A percentile compares a stretch with the other conserved stretches of the same genome.
These are phyloP conservation scores for Oncorhynchus tshawytscha DNA, from an alignment of 2,113 vertebrate genomes.

Conservation along the genomic window DNA sequence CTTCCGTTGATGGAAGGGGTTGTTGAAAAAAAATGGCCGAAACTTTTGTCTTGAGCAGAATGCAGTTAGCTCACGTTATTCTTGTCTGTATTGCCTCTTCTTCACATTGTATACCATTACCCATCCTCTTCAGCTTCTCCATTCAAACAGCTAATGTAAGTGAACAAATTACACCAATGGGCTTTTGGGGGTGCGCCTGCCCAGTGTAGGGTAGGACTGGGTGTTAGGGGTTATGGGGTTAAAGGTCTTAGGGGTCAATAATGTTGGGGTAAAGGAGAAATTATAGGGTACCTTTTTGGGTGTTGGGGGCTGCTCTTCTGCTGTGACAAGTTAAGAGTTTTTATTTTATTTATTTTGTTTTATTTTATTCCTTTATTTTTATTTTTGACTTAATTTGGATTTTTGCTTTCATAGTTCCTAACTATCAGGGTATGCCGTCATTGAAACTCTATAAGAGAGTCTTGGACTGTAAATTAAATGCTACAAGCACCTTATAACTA, in stretches of 20 bases:
- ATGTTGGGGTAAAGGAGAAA: constrained; percentile 18
- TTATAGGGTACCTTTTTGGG: constrained; percentile 22
- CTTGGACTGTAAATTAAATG: constrained; percentile 70
- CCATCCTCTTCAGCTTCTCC: constrained; percentile 80
- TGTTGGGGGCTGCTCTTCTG: constrained; percentile 42
- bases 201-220: constrained; percentile 3
- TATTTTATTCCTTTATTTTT: constrained; percentile 45
- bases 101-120: constrained; percentile 80
- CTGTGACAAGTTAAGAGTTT: constrained; percentile 53
- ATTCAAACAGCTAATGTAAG: constrained; percentile 82
- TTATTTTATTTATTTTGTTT: constrained; percentile 64
- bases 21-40: constrained; percentile 57
- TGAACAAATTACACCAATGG: constrained; percentile 73
- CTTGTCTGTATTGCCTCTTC: constrained; percentile 73
- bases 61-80: constrained; percentile 81
- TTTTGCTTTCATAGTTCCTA: constrained; percentile 50
- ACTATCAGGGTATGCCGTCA: constrained; percentile 71
- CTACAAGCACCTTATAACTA: constrained; percentile 76
- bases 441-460: constrained; percentile 55
- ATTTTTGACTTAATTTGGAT: constrained; percentile 51
- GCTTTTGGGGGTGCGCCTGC: constrained; percentile 67
- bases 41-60: constrained; percentile 74
- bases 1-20: constrained; percentile 48
- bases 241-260: constrained; percentile 31
- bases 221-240: constrained; percentile 9